Percentiles rank a stretch among this genome's conserved stretches.
phyloP scores from a whole-genome alignment of 2,113 vertebrate genomes.

The Butorides virescens region DNA sequence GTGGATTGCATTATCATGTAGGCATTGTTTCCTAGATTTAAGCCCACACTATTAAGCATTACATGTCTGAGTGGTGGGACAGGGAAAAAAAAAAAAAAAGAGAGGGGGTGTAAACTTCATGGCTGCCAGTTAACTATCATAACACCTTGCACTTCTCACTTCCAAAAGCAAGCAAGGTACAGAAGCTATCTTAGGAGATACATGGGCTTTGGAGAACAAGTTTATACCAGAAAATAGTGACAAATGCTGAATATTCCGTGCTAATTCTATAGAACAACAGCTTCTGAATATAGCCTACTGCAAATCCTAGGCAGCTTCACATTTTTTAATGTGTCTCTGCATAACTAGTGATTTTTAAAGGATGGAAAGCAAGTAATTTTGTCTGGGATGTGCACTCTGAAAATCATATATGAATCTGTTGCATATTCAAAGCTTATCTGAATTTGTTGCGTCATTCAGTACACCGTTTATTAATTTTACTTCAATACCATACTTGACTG shows the following conservation, averaged over 20 bases:
- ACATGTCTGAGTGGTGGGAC: neutral
- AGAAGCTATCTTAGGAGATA: neutral
- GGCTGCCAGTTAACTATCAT: neutral
- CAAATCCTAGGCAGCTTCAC: neutral
- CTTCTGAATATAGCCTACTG: neutral
- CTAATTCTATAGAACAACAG: neutral
- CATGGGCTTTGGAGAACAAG: neutral
- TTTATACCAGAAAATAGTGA: neutral
- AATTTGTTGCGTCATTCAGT: neutral
- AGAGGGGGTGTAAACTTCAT: rapidly evolving
- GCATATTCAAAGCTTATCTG: neutral
- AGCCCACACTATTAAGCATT: neutral
- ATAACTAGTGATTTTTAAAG: neutral
- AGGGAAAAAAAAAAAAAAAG: neutral
- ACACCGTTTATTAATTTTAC: neutral
- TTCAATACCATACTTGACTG: neutral
- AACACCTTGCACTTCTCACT: neutral
- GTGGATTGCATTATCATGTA: neutral
- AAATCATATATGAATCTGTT: neutral
- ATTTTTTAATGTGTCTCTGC: neutral
- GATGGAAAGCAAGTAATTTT: neutral
- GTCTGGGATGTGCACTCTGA: neutral
- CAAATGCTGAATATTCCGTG: neutral
- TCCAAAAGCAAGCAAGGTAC: neutral
- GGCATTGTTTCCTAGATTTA: neutral